Conservation (phyloP, 2,888 invertebrate genomes). For the Schizaphis graminum region DNA sequence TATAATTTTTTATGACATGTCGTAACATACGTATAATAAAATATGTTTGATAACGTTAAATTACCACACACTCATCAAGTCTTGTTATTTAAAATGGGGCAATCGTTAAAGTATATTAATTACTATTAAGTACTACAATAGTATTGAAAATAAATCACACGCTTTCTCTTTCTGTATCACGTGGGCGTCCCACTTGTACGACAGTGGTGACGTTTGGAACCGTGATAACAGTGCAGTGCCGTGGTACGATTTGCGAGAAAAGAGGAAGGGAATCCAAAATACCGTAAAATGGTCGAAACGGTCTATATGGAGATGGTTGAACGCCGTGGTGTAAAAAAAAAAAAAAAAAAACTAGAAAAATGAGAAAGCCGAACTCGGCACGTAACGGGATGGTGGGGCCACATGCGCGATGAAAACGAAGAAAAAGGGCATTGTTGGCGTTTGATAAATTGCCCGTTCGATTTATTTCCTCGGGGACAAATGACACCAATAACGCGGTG, state of each 20-base stretch:
- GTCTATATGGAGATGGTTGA: background rate
- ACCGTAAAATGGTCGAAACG: background rate
- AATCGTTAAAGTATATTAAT: background rate
- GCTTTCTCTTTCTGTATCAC: background rate
- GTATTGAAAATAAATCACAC: background rate
- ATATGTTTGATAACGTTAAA: background rate
- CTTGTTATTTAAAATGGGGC: background rate
- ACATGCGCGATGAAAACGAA: slow-evolving; percentile 54
- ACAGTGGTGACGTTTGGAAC: background rate
- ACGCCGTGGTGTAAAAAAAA: background rate
- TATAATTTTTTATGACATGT: background rate
- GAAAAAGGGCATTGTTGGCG: slow-evolving; percentile 64
- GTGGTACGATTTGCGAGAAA: background rate
- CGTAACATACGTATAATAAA: background rate
- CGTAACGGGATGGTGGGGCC: background rate
- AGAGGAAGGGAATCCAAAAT: background rate
- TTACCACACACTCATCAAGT: background rate
- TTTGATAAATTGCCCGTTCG: slow-evolving; percentile 66
- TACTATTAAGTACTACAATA: background rate
- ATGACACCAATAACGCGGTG: slow-evolving; percentile 63
- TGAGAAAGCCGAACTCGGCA: background rate
- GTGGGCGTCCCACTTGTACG: background rate
- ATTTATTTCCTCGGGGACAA: slow-evolving; percentile 66
- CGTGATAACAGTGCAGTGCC: background rate
- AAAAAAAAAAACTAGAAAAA: slow-evolving; percentile 19